Evolutionary conservation across 2,888 invertebrate genomes (phyloP), one percentile per base, ranked within the genome.

Genomic region (Lampropteryx suffumata): DNA sequence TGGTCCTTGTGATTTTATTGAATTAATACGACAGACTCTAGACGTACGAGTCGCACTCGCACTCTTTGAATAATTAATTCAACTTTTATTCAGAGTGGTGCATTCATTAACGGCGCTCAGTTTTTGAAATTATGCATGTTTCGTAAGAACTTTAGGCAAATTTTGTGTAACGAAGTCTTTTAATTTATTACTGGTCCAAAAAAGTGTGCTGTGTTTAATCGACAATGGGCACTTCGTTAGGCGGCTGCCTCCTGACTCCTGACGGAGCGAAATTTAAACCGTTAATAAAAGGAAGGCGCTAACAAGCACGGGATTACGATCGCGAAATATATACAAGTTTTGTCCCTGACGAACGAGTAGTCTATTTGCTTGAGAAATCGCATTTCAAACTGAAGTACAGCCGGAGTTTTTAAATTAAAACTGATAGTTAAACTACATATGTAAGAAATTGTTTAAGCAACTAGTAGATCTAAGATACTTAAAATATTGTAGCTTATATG

Each of bases 191-290:
- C 33, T 45, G 34, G 41, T 41, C 11, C 33, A 46, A 50, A 50
- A 50, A 54, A 28, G n/a, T 43, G 35, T 36, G 45, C 36, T 45
- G 40, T 52, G 40, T 56, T 46, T 48, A 44, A 56, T 49, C 40
- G 24, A 52, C 45, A 51, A 48, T 51, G 33, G 50, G 40, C 27
- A 41, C 35, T 59, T 59, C 53, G 51, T 59, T 59, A 59, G 51
- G 46, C 47, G 48, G 34, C 26, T 40, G 12, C 42, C 53, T 50
- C 41, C 45, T 39, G 33, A 11, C 39, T 17, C 39, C 50, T 48
- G 44, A 48, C 42, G 33, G 13, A 6, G 42, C 48, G 37, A 28
- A 54, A 57, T 57, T 37, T 45, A 48, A 46, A 45, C 33, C 48
- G 41, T 45, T 53, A 41, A 47, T 47, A 57, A 53, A 57, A 55